Evolutionary conservation across 2,888 invertebrate genomes (phyloP).

Genomic region (Hirtodrosophila alboralis): DNA sequence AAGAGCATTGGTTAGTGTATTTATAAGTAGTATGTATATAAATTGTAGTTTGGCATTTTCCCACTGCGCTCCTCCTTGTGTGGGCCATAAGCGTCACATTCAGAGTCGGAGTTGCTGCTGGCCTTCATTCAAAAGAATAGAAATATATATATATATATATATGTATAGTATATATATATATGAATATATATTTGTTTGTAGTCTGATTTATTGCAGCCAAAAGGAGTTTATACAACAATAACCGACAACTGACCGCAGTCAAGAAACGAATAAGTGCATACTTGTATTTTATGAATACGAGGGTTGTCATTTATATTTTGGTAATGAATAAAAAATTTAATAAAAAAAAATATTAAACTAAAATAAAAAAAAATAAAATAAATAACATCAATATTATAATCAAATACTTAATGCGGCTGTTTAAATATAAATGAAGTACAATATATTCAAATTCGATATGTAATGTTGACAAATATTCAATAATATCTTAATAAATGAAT

Average conservation of each 20-base stretch:
- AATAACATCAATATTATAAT: no score
- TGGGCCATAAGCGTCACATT: conserved; percentile 45
- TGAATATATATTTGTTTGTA: background rate
- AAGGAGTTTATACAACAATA: conserved; percentile 36
- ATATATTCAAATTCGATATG: no score
- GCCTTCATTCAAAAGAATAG: conserved; percentile 63
- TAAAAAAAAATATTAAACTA: no score
- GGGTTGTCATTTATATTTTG: background rate
- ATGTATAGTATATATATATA: conserved; percentile 4
- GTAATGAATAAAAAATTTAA: background rate
- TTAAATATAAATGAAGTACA: no score
- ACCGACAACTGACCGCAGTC: conserved; percentile 21
- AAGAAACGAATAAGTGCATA: conserved; percentile 1
- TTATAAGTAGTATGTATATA: background rate
- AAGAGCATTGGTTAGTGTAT: conserved; percentile 42
- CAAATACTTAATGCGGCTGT: no score
- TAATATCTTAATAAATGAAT: no score
- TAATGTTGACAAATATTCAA: no score
- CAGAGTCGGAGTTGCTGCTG: conserved; percentile 51
- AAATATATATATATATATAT: conserved; percentile 21
- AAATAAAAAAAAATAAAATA: no score
- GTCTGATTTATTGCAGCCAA: conserved; percentile 40
- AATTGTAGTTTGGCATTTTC: conserved; percentile 16
- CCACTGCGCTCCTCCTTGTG: conserved; percentile 26
- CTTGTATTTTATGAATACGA: background rate